phyloP scores from a whole-genome alignment of 64 coral and sea anemone species.

The Orbicella faveolata region DNA sequence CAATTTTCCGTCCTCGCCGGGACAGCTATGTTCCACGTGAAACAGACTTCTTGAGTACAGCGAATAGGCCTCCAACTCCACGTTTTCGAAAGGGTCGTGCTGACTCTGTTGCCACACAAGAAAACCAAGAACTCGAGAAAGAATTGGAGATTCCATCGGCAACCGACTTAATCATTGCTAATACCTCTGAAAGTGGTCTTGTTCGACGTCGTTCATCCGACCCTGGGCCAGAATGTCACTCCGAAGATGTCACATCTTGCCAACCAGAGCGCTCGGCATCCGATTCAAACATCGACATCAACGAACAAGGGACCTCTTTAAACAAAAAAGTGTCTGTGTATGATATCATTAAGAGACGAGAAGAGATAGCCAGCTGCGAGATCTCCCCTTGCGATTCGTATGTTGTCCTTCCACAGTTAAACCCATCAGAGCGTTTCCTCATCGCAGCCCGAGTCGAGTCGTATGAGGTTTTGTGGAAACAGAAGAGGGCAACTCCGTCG shows the following conservation, averaged over 20 bases:
- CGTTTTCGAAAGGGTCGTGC: constrained; percentile 40
- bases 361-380: constrained; percentile 50
- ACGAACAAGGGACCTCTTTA: background rate
- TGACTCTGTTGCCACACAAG: background rate
- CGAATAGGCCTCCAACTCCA: constrained; percentile 73
- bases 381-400: constrained; percentile 64
- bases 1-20: constrained; percentile 10
- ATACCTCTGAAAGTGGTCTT: background rate
- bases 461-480: constrained; percentile 14
- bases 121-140: constrained; percentile 36
- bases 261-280: background rate
- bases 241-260: background rate
- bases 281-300: background rate
- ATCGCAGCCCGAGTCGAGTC: constrained; percentile 40
- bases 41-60: constrained; percentile 4
- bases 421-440: constrained; percentile 48
- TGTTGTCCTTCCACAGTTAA: constrained; percentile 66
- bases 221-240: background rate
- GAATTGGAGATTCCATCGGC: constrained; percentile 6
- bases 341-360: constrained; percentile 12
- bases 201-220: background rate
- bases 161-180: background rate
- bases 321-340: background rate
- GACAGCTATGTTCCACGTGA: constrained; percentile 49
- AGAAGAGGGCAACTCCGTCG: constrained; percentile 29